Evolutionary conservation across 2,888 invertebrate genomes (phyloP).

Genomic region (Leistus spinibarbis): DNA sequence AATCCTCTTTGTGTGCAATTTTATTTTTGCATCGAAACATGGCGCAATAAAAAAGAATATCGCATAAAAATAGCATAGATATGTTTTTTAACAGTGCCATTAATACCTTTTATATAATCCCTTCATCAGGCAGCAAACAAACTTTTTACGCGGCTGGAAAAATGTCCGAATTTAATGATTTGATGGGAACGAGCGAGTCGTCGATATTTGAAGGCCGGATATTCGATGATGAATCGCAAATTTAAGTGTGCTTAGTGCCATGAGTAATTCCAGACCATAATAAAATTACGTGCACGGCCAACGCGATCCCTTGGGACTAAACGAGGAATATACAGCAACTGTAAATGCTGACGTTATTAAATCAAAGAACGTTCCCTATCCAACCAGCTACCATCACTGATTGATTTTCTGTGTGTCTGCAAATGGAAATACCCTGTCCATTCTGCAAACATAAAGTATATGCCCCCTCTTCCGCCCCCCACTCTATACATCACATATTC

Average conservation of each 20-base stretch:
- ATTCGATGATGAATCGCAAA: background rate
- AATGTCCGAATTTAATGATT: background rate
- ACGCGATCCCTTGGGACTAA: background rate
- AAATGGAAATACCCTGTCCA: conserved; percentile 28
- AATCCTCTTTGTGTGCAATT: too few species aligned
- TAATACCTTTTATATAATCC: background rate
- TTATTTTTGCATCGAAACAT: too few species aligned
- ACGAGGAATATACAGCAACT: background rate
- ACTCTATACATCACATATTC: too few species aligned
- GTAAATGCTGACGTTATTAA: conserved; percentile 17
- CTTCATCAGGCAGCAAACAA: background rate
- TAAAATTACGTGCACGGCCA: background rate
- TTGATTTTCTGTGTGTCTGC: conserved; percentile 26
- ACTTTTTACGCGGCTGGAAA: background rate
- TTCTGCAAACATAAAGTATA: background rate
- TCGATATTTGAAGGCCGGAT: background rate
- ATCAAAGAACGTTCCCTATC: conserved; percentile 24
- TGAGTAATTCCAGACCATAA: background rate
- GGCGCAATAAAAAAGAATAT: too few species aligned
- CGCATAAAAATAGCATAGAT: too few species aligned
- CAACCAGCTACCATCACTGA: too few species aligned
- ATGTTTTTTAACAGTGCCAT: too few species aligned
- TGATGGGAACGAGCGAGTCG: background rate
- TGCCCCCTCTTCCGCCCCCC: too few species aligned
- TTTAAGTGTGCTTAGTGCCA: background rate